Conservation (phyloP, 2,888 invertebrate genomes). For the Coelogynopora nodosa region DNA sequence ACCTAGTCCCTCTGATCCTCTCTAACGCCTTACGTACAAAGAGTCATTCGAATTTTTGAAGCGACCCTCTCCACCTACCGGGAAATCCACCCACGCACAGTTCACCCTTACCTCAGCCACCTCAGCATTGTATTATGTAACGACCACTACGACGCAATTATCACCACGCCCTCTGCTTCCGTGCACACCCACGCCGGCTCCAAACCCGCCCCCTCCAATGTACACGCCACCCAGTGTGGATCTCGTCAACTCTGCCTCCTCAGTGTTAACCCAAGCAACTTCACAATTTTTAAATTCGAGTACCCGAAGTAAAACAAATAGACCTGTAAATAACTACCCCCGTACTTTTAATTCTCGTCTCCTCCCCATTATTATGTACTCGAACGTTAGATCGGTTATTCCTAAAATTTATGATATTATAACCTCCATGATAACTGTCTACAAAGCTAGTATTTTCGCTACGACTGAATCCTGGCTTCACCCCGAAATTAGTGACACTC, state of each 20-base stretch:
- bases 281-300: not conserved
- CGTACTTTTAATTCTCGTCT: constrained; percentile 24
- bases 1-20: constrained; percentile 28
- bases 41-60: constrained; percentile 16
- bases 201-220: not conserved
- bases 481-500: constrained; percentile 25
- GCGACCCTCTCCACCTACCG: not conserved
- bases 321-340: constrained; percentile 19
- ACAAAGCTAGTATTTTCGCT: constrained; percentile 20
- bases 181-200: not conserved
- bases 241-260: not conserved
- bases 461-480: constrained; percentile 31
- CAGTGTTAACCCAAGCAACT: constrained; percentile 27
- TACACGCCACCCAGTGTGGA: not conserved
- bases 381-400: constrained; percentile 6
- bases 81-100: not conserved
- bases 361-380: constrained; percentile 13
- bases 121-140: not conserved
- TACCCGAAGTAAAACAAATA: constrained; percentile 28
- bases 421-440: constrained; percentile 23
- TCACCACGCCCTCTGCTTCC: not conserved
- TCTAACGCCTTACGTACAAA: constrained; percentile 24
- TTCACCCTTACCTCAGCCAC: not conserved
- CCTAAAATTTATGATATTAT: constrained; percentile 23
- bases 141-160: constrained; percentile 1